Conservation (phyloP, 1,140 invertebrate species). For the Tetramorium simillimum region DNA sequence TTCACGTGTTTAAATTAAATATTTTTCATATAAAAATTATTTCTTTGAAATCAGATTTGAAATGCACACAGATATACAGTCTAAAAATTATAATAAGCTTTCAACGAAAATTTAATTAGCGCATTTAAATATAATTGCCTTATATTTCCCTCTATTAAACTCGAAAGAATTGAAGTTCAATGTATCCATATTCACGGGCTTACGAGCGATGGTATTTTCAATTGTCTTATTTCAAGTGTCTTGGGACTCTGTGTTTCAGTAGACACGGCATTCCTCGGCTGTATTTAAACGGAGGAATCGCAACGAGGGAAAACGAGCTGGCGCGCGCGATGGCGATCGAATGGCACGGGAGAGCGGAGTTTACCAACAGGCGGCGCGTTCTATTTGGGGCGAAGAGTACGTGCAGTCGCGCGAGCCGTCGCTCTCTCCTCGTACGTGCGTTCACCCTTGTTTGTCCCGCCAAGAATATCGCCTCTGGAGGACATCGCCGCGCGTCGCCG, state of each 20-base stretch:
- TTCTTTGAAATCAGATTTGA: too few species aligned
- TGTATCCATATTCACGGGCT: not conserved
- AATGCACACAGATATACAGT: too few species aligned
- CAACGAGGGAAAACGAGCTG: not conserved
- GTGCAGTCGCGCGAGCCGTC: conserved; percentile 53
- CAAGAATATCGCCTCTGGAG: conserved; percentile 74
- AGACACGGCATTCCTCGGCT: not conserved
- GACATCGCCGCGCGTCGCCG: conserved; percentile 57
- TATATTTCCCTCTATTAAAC: too few species aligned
- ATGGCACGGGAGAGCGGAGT: conserved; percentile 53
- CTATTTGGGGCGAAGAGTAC: conserved; percentile 73
- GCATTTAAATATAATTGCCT: too few species aligned
- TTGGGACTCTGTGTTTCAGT: not conserved
- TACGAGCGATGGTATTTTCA: not conserved
- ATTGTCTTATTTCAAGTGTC: not conserved
- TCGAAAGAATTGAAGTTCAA: too few species aligned
- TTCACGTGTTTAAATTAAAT: too few species aligned
- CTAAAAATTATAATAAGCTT: too few species aligned
- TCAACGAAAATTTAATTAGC: too few species aligned
- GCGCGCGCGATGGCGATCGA: conserved; percentile 21
- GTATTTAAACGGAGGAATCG: conserved; percentile 5
- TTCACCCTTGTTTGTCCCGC: conserved; percentile 78
- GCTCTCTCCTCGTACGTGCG: conserved; percentile 69
- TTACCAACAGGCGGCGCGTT: conserved; percentile 72
- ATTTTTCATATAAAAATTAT: too few species aligned